Base-by-base conservation (phyloP, 2,888 invertebrate genomes). In the Pecten maximus region DNA sequence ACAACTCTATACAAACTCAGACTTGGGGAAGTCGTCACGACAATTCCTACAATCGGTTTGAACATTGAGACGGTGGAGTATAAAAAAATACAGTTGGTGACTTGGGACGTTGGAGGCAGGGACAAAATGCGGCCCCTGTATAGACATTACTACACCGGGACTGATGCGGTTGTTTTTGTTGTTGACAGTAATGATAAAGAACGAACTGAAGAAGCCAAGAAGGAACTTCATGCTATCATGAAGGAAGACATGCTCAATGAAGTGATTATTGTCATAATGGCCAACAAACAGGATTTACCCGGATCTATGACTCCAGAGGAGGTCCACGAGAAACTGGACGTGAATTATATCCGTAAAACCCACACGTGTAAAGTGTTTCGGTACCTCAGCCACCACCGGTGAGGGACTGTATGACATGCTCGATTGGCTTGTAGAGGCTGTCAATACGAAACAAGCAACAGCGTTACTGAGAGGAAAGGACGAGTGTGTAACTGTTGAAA, bases 1-100 rank as follows among this genome's bases (percentile, higher is more conserved):
- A 94, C 94, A 0, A 88, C 93, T 8, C 48, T 95, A 39, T 95
- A 94, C 86, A 91, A 88, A 60, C 74, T 94, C 50, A 94, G 94
- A 91, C 92, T 94, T 3, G 94, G 93, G 2, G 93, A 94, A 89
- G 93, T 94, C 28, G 93, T 94, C 0, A 94, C 94, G 8, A 94
- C 94, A 2, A 94, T 94, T 87, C 95, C 95, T 12, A 95, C 95
- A 0, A 94, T 95, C 35, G 94, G 94, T 23, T 94, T 94, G 89
- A 95, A 95, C 88, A 92, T 95, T 0, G 94, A 94, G 86, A 93
- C 92, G 6, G 48, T 94, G 0, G 88, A 91, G 10, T 88, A 92
- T 87, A 94, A 93, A 28, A 92, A 93, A 40, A 39, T 93, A 16
- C 40, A 60, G 2, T 86, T 94, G 2, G 92, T 90, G n/a, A 92